Evolutionary conservation across 1,140 invertebrate genomes (phyloP).

Genomic region (Ericerus pela): DNA sequence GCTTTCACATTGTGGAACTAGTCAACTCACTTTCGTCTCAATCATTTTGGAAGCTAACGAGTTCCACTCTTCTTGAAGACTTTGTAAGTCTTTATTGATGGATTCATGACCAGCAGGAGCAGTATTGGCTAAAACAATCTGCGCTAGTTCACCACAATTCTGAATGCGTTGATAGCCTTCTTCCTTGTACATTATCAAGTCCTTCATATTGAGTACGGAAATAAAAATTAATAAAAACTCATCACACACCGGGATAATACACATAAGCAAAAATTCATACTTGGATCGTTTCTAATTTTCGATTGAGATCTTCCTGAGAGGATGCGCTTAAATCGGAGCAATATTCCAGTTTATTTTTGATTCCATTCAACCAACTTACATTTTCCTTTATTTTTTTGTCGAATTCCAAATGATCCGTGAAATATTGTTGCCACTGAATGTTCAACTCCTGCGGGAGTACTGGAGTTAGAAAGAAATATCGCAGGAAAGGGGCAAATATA

Average conservation of each 20-base stretch:
- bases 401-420: constrained; percentile 76
- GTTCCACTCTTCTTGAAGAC: constrained; percentile 82
- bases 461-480: background rate
- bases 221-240: constrained; percentile 10
- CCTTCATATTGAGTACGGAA: too few species aligned
- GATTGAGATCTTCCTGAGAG: constrained; percentile 70
- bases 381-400: constrained; percentile 63
- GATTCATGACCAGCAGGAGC: constrained; percentile 69
- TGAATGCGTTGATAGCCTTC: constrained; percentile 79
- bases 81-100: constrained; percentile 67
- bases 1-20: background rate
- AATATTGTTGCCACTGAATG: constrained; percentile 81
- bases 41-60: constrained; percentile 70
- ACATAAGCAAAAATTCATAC: constrained; percentile 21
- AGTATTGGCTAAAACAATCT: constrained; percentile 83
- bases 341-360: constrained; percentile 66
- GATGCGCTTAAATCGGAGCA: constrained; percentile 66
- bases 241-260: background rate
- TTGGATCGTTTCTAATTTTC: constrained; percentile 60
- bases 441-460: constrained; percentile 47
- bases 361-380: constrained; percentile 65
- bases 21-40: constrained; percentile 50
- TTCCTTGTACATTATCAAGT: constrained; percentile 73
- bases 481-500: background rate
- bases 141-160: constrained; percentile 69